Conservation (phyloP, 2,797 vertebrate species). For the Cyclura pinguis region DNA sequence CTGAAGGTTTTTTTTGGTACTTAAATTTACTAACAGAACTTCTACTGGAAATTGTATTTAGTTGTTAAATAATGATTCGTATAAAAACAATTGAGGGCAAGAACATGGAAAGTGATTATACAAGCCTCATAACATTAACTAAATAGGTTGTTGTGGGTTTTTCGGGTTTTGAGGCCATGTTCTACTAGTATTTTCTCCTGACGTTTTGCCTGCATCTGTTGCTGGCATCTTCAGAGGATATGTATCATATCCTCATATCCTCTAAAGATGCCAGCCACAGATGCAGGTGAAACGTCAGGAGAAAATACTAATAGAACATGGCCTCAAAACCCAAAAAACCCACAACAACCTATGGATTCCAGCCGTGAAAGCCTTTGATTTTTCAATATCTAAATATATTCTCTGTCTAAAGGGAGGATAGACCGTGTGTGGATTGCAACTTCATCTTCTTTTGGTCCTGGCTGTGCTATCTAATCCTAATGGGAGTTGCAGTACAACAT, state of each 20-base stretch:
- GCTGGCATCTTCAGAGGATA: too few relatives aligned
- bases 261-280: too few relatives aligned
- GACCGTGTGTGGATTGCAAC: background rate
- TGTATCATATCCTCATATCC: background rate
- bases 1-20: too few relatives aligned
- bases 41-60: background rate
- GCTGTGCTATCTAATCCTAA: background rate
- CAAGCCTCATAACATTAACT: background rate
- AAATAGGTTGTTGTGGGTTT: too few relatives aligned
- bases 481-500: background rate
- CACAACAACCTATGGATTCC: too few relatives aligned
- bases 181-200: too few relatives aligned
- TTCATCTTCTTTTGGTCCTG: background rate
- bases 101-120: background rate
- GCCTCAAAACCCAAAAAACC: too few relatives aligned
- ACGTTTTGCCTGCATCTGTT: too few relatives aligned
- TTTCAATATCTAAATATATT: background rate
- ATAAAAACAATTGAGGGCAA: background rate
- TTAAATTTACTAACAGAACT: background rate
- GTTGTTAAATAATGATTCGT: background rate
- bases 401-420: background rate
- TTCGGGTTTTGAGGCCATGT: too few relatives aligned
- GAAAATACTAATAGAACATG: too few relatives aligned
- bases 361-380: background rate
- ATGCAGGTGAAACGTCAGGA: too few relatives aligned